Base-by-base conservation (phyloP, 2,113 vertebrate species). In the Leiothrix lutea region DNA sequence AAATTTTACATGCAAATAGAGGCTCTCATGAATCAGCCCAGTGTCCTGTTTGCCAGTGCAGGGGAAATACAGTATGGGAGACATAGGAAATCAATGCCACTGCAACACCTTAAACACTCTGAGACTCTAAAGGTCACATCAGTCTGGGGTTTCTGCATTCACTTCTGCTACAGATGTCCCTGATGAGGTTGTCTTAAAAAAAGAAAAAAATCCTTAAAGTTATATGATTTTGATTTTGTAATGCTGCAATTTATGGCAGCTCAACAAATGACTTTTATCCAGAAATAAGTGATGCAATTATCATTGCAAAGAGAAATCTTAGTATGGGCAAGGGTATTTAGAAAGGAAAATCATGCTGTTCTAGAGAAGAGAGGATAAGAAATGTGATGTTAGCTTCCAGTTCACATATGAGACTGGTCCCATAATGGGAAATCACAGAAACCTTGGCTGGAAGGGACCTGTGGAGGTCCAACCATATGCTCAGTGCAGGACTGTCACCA, bases 61-160 rank as follows among this genome's bases (percentile, higher is more conserved):
- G n/a, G 74, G 80, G 70, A 95, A 96, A 96, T 93, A 94, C 84
- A 95, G 61, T 29, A 69, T 48, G 54, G 40, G 50, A 91, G 89
- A 80, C 88, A 90, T 38, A 82, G 87, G 66, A 97, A 97, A 97
- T 92, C 91, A 95, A 36, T 94, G 87, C 61, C 42, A 36, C 44
- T 74, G 75, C 22, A 44, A 77, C 88, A 60, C 36, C 94, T 89
- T 79, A 85, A 95, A 74, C 80, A 75, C 33, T 80, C 56, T 57
- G 60, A 80, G 50, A 72, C 85, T 94, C 80, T 92, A 86, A 70
- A 92, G 91, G 83, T 93, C 94, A 95, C n/a, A 62, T 22, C 31
- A 70, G 53, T 8, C 40, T 57, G 25, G 20, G 22, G 50, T 75
- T 77, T 89, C 71, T 42, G 22, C 29, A 60, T 80, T 77, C 73